Base-by-base conservation (phyloP, 2,888 invertebrate genomes). In the Strigamia maritima region DNA sequence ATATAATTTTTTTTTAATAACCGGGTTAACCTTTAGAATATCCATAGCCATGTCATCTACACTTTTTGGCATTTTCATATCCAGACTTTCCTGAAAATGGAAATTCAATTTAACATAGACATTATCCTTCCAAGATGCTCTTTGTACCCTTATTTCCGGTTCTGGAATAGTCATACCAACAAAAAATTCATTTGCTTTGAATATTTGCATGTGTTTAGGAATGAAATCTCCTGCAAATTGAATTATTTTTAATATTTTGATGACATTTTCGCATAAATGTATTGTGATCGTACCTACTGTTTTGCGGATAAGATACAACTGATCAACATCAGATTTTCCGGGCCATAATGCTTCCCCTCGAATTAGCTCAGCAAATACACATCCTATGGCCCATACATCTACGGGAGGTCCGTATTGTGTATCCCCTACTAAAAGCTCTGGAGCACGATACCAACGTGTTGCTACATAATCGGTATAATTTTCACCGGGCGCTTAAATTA, bases 391-490 rank as follows among this genome's bases (percentile, higher is more conserved):
- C 98, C 98, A 99, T 4, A 99, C 94, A 86, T 99, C 99, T 0
- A 99, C 97, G 0, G 86, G 84, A 2, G 89, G 87, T 0, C 89
- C 89, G 82, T 89, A 89, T 81, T 87, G 86, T 16, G 97, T 97
- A 87, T 99, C 98, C 0, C 98, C 99, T 0, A 99, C 98, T 75
- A 99, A 89, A 28, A 99, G 89, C 86, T 99, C 98, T 0, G 98
- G 98, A 6, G 97, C 94, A 81, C 99, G 90, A 88, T 99, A 99
- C 98, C 98, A 99, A 79, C 98, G 90, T 49, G 99, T 99, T 74
- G 98, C 98, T 82, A 99, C 99, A 87, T 99, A 99, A 87, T 99
- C 99, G 79, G 98, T 99, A 87, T 98, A 99, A 86, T 96, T 95
- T 89, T 98, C 98, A 0, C 95, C 97, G 0, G 97, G 96, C 87